phyloP scores from a whole-genome alignment of 1,140 invertebrate species.

The Ptiloglossa arizonensis region DNA sequence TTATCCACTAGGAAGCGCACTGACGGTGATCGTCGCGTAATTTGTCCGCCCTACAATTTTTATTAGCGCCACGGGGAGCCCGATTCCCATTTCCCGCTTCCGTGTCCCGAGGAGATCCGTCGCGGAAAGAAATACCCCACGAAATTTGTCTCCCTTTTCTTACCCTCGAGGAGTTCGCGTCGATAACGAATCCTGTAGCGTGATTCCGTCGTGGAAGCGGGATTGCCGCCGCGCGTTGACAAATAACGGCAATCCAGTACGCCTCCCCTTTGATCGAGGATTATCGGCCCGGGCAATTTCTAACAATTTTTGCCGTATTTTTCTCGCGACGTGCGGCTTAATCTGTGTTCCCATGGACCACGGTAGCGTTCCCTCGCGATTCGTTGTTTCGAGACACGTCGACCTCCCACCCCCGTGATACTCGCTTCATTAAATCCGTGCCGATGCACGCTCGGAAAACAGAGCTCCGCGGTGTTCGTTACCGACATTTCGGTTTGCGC shows the following conservation, averaged over 20 bases:
- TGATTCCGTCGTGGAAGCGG: constrained; percentile 7
- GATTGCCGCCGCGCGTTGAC: constrained; percentile 59
- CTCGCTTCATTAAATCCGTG: not conserved
- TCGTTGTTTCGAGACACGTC: not conserved
- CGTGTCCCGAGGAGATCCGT: not conserved
- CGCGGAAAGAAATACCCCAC: not conserved
- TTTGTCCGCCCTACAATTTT: constrained; percentile 26
- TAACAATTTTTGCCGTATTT: constrained; percentile 26
- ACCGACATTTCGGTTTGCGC: not conserved
- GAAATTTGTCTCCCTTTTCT: constrained; percentile 41
- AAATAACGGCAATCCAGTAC: constrained; percentile 64
- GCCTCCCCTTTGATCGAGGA: constrained; percentile 62
- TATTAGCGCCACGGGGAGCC: constrained; percentile 20
- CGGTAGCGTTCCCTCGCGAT: not conserved
- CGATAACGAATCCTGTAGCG: constrained; percentile 38
- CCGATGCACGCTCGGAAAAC: not conserved
- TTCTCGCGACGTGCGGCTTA: not conserved
- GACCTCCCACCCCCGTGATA: no score
- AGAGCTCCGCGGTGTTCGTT: not conserved
- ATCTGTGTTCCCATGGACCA: not conserved
- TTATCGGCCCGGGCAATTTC: constrained; percentile 55
- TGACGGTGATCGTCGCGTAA: not conserved
- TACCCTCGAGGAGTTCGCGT: constrained; percentile 29
- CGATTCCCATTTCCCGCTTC: not conserved
- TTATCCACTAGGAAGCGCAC: not conserved